phyloP scores from a whole-genome alignment of 2,888 invertebrate genomes.

The Ephialtes manifestator region DNA sequence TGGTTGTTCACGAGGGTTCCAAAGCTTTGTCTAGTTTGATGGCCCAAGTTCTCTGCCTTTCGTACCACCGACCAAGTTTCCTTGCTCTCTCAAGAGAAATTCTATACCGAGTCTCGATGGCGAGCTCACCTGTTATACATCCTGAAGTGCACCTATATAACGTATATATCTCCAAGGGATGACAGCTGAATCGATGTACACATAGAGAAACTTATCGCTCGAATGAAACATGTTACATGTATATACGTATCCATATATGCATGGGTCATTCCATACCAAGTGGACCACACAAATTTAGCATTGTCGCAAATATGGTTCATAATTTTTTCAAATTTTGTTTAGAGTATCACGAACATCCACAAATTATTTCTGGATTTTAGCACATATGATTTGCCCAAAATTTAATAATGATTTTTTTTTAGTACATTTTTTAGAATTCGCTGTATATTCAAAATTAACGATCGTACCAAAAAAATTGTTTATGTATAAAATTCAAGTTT shows the following conservation, averaged over 20 bases:
- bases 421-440: too few relatives aligned
- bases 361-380: too few relatives aligned
- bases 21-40: slow-evolving; percentile 7
- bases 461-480: too few relatives aligned
- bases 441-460: too few relatives aligned
- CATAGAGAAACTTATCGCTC: slow-evolving; percentile 61
- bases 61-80: slow-evolving; percentile 34
- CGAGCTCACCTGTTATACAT: slow-evolving; percentile 27
- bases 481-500: too few relatives aligned
- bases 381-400: too few relatives aligned
- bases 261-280: too few relatives aligned
- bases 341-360: too few relatives aligned
- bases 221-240: slow-evolving; percentile 12
- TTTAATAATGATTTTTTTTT: too few relatives aligned
- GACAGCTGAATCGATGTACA: slow-evolving; percentile 50
- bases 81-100: slow-evolving; percentile 28
- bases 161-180: background rate
- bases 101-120: slow-evolving; percentile 35
- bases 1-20: background rate
- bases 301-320: too few relatives aligned
- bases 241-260: slow-evolving; percentile 3
- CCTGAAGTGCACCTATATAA: background rate
- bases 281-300: too few relatives aligned
- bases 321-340: too few relatives aligned
- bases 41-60: slow-evolving; percentile 14